Percentiles rank a stretch among this genome's conserved stretches.
Evolutionary conservation across 2,113 vertebrate species (phyloP).

Genomic region (Atrichornis clamosus): DNA sequence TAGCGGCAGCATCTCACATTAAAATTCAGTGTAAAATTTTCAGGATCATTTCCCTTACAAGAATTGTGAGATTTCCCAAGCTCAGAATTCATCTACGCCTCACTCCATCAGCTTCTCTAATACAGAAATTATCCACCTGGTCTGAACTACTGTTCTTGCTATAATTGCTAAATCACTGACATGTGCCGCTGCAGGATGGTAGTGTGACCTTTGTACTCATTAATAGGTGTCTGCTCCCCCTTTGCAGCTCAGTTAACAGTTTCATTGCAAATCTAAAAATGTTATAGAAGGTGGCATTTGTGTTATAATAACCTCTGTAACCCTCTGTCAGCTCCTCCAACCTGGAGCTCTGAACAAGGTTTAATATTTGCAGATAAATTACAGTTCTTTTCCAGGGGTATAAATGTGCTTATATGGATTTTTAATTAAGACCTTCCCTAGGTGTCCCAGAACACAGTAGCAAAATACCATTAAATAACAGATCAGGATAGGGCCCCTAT

Average conservation of each 20-base stretch:
- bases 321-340: neutral
- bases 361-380: neutral
- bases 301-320: slow-evolving; percentile 32
- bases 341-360: neutral
- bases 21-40: slow-evolving; percentile 27
- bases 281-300: neutral
- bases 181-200: neutral
- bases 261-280: slow-evolving; percentile 25
- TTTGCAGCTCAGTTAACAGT: neutral
- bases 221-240: slow-evolving; percentile 7
- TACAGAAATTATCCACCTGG: slow-evolving; percentile 9
- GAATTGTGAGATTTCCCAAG: neutral
- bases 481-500: neutral
- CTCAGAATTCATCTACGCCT: neutral
- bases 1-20: neutral
- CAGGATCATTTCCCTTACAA: slow-evolving; percentile 26
- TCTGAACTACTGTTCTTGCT: slow-evolving; percentile 11
- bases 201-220: neutral
- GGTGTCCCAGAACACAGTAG: neutral
- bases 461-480: neutral
- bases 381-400: neutral
- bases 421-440: neutral
- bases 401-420: neutral
- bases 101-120: slow-evolving; percentile 7
- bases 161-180: slow-evolving; percentile 52